phyloP scores from a whole-genome alignment of 2,113 vertebrate species.

The Hippolais icterina region DNA sequence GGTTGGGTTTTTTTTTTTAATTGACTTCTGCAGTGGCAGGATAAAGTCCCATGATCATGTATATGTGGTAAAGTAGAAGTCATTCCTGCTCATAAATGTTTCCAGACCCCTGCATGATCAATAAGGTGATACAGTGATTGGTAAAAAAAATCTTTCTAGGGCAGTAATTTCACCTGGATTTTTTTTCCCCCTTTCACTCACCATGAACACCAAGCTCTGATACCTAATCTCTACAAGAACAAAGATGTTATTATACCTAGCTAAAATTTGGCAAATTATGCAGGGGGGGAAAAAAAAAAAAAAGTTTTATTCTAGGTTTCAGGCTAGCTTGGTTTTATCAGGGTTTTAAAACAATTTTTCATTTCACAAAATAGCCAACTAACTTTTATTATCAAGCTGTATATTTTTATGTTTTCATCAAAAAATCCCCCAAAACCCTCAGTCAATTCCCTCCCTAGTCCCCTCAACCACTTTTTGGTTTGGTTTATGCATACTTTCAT shows the following conservation, averaged over 20 bases:
- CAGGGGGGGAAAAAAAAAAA: background rate
- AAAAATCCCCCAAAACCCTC: rapidly evolving
- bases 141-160: background rate
- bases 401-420: background rate
- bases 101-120: background rate
- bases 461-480: background rate
- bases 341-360: background rate
- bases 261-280: background rate
- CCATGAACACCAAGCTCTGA: background rate
- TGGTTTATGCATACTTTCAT: background rate
- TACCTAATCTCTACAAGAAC: background rate
- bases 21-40: background rate
- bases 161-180: background rate
- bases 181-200: background rate
- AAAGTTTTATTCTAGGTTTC: background rate
- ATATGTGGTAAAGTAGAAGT: background rate
- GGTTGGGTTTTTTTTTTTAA: background rate
- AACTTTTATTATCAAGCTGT: background rate
- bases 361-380: background rate
- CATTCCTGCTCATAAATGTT: background rate
- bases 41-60: background rate
- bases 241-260: background rate
- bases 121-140: background rate
- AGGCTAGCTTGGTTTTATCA: background rate
- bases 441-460: background rate